These are phyloP conservation scores for Gonatopus flavifemur DNA, from an alignment of 1,140 invertebrate genomes.

Conservation along the genomic window DNA sequence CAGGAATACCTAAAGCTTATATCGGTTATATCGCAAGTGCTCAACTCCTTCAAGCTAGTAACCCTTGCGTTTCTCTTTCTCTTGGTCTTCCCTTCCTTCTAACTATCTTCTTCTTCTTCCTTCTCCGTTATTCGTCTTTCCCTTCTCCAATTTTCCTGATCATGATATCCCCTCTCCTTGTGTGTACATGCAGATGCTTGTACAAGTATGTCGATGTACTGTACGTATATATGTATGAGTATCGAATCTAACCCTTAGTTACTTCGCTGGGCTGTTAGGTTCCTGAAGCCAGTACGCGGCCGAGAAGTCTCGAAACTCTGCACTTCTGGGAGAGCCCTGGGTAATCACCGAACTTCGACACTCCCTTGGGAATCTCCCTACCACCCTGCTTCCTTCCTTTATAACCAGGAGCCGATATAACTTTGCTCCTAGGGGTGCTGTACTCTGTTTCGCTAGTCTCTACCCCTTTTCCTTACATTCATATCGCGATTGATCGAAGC, in stretches of 20 bases:
- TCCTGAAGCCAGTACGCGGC: conserved; percentile 44
- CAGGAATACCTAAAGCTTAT: conserved; percentile 26
- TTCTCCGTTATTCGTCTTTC: conserved; percentile 18
- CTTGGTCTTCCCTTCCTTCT: no score
- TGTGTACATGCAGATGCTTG: conserved; percentile 39
- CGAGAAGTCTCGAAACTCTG: conserved; percentile 56
- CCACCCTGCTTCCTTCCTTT: conserved; percentile 13
- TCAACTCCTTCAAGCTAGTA: no score
- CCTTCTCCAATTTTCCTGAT: conserved; percentile 16
- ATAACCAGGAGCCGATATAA: conserved; percentile 52
- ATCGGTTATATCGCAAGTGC: conserved; percentile 35
- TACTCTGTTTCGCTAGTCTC: conserved; percentile 42
- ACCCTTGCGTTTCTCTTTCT: no score
- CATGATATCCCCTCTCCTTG: conserved; percentile 9
- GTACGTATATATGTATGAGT: no score
- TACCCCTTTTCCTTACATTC: no score
- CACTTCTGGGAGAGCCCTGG: conserved; percentile 56
- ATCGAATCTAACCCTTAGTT: conserved; percentile 57
- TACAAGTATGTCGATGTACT: no score
- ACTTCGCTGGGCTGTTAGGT: conserved; percentile 55
- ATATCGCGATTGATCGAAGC: conserved; percentile 21
- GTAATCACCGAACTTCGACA: conserved; percentile 59
- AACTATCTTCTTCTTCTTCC: conserved; percentile 2
- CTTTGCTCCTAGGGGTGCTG: conserved; percentile 52
- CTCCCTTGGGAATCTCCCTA: conserved; percentile 47